Conservation (phyloP, 2,888 invertebrate genomes). For the Yponomeuta plumbellus region DNA sequence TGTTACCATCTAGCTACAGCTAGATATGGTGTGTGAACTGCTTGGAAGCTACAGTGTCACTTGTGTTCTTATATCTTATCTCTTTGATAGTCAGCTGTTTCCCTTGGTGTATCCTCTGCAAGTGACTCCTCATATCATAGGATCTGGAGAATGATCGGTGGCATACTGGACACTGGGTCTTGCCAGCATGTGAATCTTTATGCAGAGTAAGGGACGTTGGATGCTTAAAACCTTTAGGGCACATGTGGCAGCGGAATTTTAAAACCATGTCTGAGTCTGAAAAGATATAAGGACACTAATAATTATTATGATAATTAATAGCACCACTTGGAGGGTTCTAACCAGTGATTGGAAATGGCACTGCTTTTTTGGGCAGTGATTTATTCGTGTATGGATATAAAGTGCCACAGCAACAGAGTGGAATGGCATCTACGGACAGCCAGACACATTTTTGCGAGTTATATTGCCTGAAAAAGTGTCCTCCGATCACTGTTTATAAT, state of each 20-base stretch:
- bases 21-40: conserved; percentile 64
- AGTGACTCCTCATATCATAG: conserved; percentile 78
- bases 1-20: conserved; percentile 22
- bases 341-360: too few relatives aligned
- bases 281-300: conserved; percentile 30
- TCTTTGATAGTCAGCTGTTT: conserved; percentile 71
- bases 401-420: too few relatives aligned
- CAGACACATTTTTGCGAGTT: too few relatives aligned
- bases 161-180: conserved; percentile 79
- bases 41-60: conserved; percentile 56
- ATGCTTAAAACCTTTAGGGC: conserved; percentile 79
- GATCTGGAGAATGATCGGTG: conserved; percentile 78
- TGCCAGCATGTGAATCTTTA: conserved; percentile 78
- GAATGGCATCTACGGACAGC: too few relatives aligned
- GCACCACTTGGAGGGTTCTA: too few relatives aligned
- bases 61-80: conserved; percentile 64
- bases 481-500: too few relatives aligned
- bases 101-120: conserved; percentile 77
- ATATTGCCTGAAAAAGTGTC: too few relatives aligned
- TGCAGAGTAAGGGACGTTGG: conserved; percentile 79
- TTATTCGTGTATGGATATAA: too few relatives aligned
- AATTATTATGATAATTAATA: too few relatives aligned
- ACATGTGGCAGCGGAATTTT: conserved; percentile 78
- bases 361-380: too few relatives aligned
- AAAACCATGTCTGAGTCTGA: conserved; percentile 71